Conservation (phyloP, 2,888 invertebrate species). For the Hypena proboscidalis region DNA sequence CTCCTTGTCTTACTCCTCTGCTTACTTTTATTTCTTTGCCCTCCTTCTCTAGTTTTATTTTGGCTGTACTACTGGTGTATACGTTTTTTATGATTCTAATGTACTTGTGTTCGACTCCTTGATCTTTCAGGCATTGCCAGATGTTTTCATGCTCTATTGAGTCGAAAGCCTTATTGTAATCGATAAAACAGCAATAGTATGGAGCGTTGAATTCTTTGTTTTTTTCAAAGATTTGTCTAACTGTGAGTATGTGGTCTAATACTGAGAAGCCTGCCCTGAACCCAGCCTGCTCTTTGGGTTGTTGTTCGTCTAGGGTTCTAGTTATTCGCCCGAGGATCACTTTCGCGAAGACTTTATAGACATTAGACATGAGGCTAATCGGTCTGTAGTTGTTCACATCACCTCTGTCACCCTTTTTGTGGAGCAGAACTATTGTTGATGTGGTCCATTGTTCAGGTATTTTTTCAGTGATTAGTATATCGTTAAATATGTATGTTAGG, state of each 20-base stretch:
- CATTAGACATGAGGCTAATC: background rate
- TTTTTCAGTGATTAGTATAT: background rate
- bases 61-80: too few relatives aligned
- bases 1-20: background rate
- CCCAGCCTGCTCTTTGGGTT: background rate
- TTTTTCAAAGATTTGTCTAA: background rate
- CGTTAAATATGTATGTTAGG: background rate
- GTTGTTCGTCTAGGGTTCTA: background rate
- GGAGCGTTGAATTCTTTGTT: background rate
- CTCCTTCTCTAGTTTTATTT: background rate
- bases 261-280: background rate
- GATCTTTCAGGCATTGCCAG: background rate
- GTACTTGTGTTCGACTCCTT: background rate
- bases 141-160: too few relatives aligned
- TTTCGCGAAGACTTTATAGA: background rate
- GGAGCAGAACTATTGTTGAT: background rate
- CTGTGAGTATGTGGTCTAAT: conserved; percentile 1
- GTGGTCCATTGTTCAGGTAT: background rate
- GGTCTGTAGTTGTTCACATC: background rate
- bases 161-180: background rate
- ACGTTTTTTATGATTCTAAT: too few relatives aligned
- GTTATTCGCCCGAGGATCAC: background rate
- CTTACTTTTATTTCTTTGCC: background rate
- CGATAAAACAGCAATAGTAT: background rate
- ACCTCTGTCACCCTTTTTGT: background rate